Percentiles rank a stretch among this genome's conserved stretches.
These are phyloP conservation scores for Ptilonorhynchus violaceus DNA, from an alignment of 2,113 vertebrate species.

Conservation along the genomic window DNA sequence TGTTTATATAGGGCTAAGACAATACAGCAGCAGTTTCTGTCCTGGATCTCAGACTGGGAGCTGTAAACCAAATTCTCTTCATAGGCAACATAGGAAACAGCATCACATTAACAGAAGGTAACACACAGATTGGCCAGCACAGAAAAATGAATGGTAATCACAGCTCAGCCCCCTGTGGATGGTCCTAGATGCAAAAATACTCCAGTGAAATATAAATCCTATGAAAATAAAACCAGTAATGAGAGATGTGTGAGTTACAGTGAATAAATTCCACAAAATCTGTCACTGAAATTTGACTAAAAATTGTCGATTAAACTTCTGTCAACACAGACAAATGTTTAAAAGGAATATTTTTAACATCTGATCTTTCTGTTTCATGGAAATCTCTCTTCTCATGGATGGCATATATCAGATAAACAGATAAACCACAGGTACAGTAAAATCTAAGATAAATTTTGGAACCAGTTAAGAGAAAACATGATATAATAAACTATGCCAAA, in stretches of 20 bases:
- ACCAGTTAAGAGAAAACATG: background rate
- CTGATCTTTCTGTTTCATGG: background rate
- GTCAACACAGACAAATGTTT: background rate
- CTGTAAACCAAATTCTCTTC: background rate
- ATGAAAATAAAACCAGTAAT: background rate
- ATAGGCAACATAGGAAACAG: background rate
- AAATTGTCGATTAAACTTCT: background rate
- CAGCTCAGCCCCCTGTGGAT: background rate
- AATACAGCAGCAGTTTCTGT: background rate
- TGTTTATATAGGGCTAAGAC: background rate
- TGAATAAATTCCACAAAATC: background rate
- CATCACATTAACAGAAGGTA: background rate
- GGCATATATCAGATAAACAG: background rate
- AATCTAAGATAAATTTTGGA: background rate
- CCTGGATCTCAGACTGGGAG: background rate
- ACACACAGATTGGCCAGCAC: background rate
- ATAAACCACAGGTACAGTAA: background rate
- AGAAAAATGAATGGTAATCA: background rate
- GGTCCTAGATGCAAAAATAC: background rate
- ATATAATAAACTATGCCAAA: background rate
- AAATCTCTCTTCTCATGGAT: background rate
- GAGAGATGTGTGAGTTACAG: background rate
- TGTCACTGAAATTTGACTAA: background rate
- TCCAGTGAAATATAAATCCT: background rate
- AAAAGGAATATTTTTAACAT: background rate